These are phyloP conservation scores for Rhea americana DNA, from an alignment of 2,113 vertebrate genomes.

Conservation along the genomic window DNA sequence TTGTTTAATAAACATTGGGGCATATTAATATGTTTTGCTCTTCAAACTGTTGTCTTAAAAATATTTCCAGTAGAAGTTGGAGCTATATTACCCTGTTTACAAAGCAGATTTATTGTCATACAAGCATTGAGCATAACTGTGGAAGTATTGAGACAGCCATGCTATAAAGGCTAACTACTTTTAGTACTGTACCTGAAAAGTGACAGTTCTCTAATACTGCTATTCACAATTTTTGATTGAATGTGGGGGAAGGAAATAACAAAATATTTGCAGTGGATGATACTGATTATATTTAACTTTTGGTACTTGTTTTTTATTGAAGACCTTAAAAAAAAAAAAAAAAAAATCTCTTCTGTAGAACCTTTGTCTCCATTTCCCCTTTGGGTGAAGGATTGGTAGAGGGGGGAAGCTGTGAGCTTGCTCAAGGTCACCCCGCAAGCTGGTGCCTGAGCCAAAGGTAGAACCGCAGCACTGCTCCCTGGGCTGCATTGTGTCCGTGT, in stretches of 20 bases:
- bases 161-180: background rate
- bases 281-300: background rate
- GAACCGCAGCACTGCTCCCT: background rate
- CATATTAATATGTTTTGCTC: background rate
- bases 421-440: background rate
- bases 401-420: background rate
- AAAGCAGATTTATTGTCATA: background rate
- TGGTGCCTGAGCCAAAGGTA: background rate
- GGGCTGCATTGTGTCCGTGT: background rate
- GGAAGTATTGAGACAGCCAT: background rate
- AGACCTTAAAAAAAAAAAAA: fast-evolving
- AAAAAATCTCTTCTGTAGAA: background rate
- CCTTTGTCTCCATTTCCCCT: background rate
- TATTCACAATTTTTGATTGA: background rate
- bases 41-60: background rate
- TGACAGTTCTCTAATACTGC: background rate
- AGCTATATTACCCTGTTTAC: background rate
- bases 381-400: background rate
- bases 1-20: background rate
- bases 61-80: background rate
- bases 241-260: background rate
- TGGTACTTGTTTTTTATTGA: background rate
- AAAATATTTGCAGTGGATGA: background rate
- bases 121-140: background rate
- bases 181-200: background rate